Evolutionary conservation across 2,888 invertebrate species (phyloP), one percentile per base, ranked within the genome.

Genomic region (Notodonta dromedarius): DNA sequence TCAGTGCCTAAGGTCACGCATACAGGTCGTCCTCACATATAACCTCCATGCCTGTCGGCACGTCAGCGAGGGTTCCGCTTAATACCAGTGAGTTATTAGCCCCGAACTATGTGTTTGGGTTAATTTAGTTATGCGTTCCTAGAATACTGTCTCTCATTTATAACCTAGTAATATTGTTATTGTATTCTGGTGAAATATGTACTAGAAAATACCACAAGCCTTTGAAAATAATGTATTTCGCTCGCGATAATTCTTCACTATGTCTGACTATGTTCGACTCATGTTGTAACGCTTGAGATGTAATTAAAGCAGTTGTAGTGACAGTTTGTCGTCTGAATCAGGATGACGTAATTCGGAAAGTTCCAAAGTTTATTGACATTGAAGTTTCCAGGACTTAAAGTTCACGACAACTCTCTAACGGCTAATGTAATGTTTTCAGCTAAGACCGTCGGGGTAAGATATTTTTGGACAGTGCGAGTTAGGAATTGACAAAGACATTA

Each of bases 31-130:
- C 6, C 46, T 46, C n/a, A 52, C 11, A 51, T 32, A 35, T 16
- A 50, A 12, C 50, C 50, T 16, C 6, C 16, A 35, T 11, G 52
- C 52, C 52, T 52, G 52, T 52, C 52, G 52, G 13, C 52, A 52
- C 32, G 52, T 52, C 52, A 32, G 7, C 24, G 32, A 52, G 52
- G 32, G 12, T 16, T 35, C 52, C 52, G 32, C 32, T 32, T 52
- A 52, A 52, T 52, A 52, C 52, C 52, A 32, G 52, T 52, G 52
- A 52, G 32, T 52, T 52, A 52, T 35, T 52, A 52, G 11, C 50
- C 50, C 48, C 6, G 48, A 48, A 48, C 14, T 48, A 48, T 32
- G 13, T 12, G 52, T 13, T 9, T 35, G 52, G 32, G 52, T 52
- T 12, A 24, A 52, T 52, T 52, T 52, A 50, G 50, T 50, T 50